These are phyloP conservation scores for Dendropsophus ebraccatus DNA, from an alignment of 2,113 vertebrate genomes.

Conservation along the genomic window DNA sequence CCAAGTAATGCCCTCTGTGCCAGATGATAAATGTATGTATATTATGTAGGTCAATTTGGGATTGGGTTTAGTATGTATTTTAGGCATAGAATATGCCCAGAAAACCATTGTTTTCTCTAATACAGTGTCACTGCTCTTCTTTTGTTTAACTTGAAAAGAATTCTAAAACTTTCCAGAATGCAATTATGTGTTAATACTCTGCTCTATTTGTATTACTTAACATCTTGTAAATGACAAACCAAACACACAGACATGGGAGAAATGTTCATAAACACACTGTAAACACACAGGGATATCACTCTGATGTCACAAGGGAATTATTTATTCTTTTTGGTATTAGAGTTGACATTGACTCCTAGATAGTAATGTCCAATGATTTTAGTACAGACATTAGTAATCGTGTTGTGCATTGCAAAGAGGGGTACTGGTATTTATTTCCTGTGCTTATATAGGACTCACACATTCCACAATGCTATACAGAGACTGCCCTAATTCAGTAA, in stretches of 20 bases:
- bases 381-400: not conserved
- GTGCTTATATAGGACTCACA: not conserved
- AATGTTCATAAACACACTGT: slow-evolving; percentile 45
- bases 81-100: not conserved
- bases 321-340: slow-evolving; percentile 21
- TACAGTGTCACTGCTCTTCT: not conserved
- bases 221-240: slow-evolving; percentile 40
- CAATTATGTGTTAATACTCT: slow-evolving; percentile 33
- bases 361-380: not conserved
- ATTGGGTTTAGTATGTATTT: not conserved
- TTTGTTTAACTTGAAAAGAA: slow-evolving; percentile 28
- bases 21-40: no score
- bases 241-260: slow-evolving; percentile 33
- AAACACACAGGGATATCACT: slow-evolving; percentile 37
- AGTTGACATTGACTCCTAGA: slow-evolving; percentile 29
- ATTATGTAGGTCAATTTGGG: no score
- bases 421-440: not conserved
- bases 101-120: not conserved
- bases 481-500: not conserved
- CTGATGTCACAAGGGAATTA: slow-evolving; percentile 5
- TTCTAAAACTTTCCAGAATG: slow-evolving; percentile 40
- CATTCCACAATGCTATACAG: not conserved
- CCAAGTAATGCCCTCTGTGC: no score
- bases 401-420: no score
- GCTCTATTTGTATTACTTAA: slow-evolving; percentile 46